Conservation (phyloP, 2,797 vertebrate genomes). For the Sciurus carolinensis region DNA sequence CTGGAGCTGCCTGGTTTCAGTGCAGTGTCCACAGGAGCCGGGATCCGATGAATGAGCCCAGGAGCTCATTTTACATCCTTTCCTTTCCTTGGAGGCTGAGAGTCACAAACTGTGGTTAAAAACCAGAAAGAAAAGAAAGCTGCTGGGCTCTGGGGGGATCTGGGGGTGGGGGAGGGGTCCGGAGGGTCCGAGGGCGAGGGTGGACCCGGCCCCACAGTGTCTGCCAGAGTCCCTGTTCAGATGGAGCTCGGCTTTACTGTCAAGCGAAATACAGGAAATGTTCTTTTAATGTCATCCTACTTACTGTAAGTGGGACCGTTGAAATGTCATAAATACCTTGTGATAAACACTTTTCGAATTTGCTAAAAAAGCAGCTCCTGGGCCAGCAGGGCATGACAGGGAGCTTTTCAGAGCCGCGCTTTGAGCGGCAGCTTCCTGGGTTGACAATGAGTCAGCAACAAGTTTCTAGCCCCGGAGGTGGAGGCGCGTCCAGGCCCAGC, state of each 20-base stretch:
- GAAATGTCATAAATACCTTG: slow-evolving; percentile 85
- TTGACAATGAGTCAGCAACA: slow-evolving; percentile 93
- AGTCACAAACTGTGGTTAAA: neutral
- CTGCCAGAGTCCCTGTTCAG: slow-evolving; percentile 5
- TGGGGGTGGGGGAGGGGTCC: neutral
- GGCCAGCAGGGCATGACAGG: slow-evolving; percentile 81
- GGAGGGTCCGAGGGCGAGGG: neutral
- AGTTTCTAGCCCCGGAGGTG: slow-evolving; percentile 72
- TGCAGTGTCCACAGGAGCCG: neutral
- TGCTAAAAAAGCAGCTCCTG: slow-evolving; percentile 67
- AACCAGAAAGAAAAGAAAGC: slow-evolving; percentile 32
- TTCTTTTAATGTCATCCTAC: slow-evolving; percentile 70
- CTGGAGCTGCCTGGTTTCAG: neutral
- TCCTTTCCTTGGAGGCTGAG: neutral
- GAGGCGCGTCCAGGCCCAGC: slow-evolving; percentile 78
- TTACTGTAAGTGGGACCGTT: slow-evolving; percentile 92
- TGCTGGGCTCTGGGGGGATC: neutral
- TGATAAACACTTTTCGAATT: slow-evolving; percentile 86
- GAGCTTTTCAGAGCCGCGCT: slow-evolving; percentile 87
- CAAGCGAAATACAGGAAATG: slow-evolving; percentile 71
- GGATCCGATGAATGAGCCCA: neutral
- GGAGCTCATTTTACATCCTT: neutral
- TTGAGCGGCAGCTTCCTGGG: slow-evolving; percentile 88
- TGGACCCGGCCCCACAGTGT: neutral
- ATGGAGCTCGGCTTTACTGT: slow-evolving; percentile 29